Evolutionary conservation across 2,113 vertebrate genomes (phyloP).

Genomic region (Thalassoma bifasciatum): DNA sequence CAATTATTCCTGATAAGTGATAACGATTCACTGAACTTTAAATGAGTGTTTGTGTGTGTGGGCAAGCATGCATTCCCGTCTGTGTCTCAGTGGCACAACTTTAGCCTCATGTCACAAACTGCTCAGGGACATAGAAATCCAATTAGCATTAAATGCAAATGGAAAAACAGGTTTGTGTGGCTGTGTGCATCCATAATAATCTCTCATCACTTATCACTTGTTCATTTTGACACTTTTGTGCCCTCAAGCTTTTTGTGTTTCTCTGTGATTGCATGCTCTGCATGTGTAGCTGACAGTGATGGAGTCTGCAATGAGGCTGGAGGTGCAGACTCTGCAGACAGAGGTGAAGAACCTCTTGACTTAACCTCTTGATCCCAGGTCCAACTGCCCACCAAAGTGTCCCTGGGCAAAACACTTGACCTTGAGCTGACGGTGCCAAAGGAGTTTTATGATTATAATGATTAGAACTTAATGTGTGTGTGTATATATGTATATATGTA

Average conservation of each 20-base stretch:
- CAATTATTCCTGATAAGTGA: conserved; percentile 80
- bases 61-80: conserved; percentile 26
- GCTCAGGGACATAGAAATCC: conserved; percentile 23
- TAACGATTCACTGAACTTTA: conserved; percentile 74
- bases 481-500: no score
- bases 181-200: conserved; percentile 18
- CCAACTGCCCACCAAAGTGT: no score
- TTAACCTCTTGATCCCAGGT: no score
- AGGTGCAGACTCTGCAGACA: conserved; percentile 54
- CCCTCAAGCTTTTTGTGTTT: conserved; percentile 10
- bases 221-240: conserved; percentile 13
- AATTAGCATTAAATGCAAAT: conserved; percentile 37
- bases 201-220: conserved; percentile 11
- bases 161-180: conserved; percentile 13
- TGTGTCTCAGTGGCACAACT: conserved; percentile 28
- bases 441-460: not conserved
- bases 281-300: conserved; percentile 35
- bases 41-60: conserved; percentile 60
- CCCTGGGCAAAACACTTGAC: no score
- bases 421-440: no score
- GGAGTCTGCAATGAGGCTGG: conserved; percentile 31
- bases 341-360: conserved; percentile 66
- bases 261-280: conserved; percentile 1
- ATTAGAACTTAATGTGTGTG: no score
- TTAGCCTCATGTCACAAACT: conserved; percentile 49